Base-by-base conservation (phyloP, 2,797 vertebrate genomes). In the Scyliorhinus canicula region DNA sequence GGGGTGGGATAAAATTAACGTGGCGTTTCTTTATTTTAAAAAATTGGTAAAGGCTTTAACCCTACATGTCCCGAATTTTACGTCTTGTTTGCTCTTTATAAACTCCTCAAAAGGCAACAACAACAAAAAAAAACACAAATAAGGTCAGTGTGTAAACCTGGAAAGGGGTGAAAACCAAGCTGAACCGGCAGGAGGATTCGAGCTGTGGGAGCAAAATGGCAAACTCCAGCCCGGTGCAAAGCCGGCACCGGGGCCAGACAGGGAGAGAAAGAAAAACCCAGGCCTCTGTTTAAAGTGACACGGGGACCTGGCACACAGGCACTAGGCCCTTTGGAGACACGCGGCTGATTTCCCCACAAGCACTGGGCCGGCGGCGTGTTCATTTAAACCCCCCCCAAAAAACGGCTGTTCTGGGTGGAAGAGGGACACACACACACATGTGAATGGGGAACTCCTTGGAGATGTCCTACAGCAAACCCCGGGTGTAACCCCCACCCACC, bases 311-410 rank as follows among this genome's bases (percentile, higher is more conserved):
- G 79, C 26, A 47, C 44, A 82, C 44, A 47, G 40, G 21, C 79
- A 82, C 79, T 82, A 82, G 79, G 79, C 79, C 79, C 79, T 47
- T 82, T 82, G 79, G 79, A 82, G 44, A 47, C 79, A 82, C 79
- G 79, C 79, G 79, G 79, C 44, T 44, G 44, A 5, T 44, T 82
- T 24, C 79, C 21, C 79, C 24, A 16, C 79, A 82, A n/a, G 21
- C 79, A 82, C 40, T 40, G 6, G 79, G 79, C 79, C 79, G 6
- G 79, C 40, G 40, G 40, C 77, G 40, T 82, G 77, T 47, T 82
- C 47, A 28, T 44, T 82, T 26, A 82, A 47, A 14, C 40, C 44
- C 79, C 40, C 40, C n/a, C n/a, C n/a, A n/a, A n/a, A n/a, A n/a
- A n/a, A n/a, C n/a, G n/a, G n/a, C n/a, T n/a, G n/a, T n/a, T n/a